Evolutionary conservation across 2,797 vertebrate genomes (phyloP), one percentile per base, ranked within the genome.

Genomic region (Periophthalmus magnuspinnatus): DNA sequence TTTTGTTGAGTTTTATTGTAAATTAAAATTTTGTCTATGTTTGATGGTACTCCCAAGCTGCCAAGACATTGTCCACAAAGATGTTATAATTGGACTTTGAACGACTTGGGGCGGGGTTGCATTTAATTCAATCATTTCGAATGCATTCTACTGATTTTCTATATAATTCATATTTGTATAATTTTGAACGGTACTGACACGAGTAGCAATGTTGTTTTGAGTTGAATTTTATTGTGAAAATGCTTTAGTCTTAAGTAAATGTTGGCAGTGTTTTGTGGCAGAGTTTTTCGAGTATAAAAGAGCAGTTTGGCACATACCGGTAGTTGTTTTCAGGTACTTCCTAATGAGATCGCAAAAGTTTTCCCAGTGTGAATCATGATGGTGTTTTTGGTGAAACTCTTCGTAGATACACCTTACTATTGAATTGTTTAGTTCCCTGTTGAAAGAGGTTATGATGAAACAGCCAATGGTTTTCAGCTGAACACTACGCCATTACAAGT

Each of bases 121-220:
- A 72, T 78, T 67, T 6, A 54, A 50, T 54, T 68, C 16, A 55
- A 3, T 36, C 47, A 50, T 73, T 59, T 71, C 33, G 56, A 55
- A 65, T 65, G 14, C 33, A 77, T 68, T 74, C 75, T 79, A 22
- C 21, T 58, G 11, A 65, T 65, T 65, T 65, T 65, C 24, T 65
- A n/a, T 33, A 65, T 50, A 33, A 65, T 65, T 65, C 47, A 19
- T 65, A 50, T 65, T 52, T 65, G 63, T 65, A 52, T 80, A 33
- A n/a, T 84, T 64, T 77, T 80, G 52, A 83, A 74, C 73, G 85
- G 86, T 86, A 89, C 86, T 85, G 85, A 88, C 83, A 79, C 68
- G 11, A 56, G 71, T 72, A 77, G 81, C 74, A 74, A 75, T 69
- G 70, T 56, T 67, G 13, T 72, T 59, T 71, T 79, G 4, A 22